Percentiles rank a stretch among this genome's conserved stretches.
Conservation (phyloP, 1,140 invertebrate species). For the Pseudomyrmex concolor region DNA sequence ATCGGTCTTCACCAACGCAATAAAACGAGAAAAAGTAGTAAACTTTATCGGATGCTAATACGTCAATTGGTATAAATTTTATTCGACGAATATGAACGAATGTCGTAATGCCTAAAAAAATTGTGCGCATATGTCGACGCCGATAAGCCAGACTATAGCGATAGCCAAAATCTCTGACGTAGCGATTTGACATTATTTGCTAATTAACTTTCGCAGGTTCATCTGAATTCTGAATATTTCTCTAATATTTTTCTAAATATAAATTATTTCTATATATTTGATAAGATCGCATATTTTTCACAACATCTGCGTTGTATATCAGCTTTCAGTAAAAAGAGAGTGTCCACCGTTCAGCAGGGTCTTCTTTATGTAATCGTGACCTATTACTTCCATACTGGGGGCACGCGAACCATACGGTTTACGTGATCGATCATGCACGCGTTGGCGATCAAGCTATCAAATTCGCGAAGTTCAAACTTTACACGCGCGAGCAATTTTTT, state of each 20-base stretch:
- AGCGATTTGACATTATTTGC: background rate
- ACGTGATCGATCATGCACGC: constrained; percentile 64
- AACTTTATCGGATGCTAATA: constrained; percentile 34
- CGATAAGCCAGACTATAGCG: background rate
- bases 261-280: background rate
- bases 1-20: constrained; percentile 9
- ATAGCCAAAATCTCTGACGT: background rate
- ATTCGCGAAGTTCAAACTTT: constrained; percentile 81
- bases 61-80: background rate
- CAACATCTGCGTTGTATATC: constrained; percentile 40
- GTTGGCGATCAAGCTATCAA: constrained; percentile 76
- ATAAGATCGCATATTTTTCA: background rate
- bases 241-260: no score
- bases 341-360: constrained; percentile 62
- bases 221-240: no score
- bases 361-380: constrained; percentile 79
- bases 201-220: background rate
- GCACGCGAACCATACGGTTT: constrained; percentile 82
- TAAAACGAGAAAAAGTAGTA: constrained; percentile 1
- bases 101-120: background rate
- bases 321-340: constrained; percentile 15
- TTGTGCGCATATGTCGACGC: background rate
- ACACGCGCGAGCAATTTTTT: constrained; percentile 73
- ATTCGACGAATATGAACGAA: background rate
- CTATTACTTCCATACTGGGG: constrained; percentile 84